phyloP scores from a whole-genome alignment of 2,888 invertebrate genomes.

The Sinohyriopsis cumingii region DNA sequence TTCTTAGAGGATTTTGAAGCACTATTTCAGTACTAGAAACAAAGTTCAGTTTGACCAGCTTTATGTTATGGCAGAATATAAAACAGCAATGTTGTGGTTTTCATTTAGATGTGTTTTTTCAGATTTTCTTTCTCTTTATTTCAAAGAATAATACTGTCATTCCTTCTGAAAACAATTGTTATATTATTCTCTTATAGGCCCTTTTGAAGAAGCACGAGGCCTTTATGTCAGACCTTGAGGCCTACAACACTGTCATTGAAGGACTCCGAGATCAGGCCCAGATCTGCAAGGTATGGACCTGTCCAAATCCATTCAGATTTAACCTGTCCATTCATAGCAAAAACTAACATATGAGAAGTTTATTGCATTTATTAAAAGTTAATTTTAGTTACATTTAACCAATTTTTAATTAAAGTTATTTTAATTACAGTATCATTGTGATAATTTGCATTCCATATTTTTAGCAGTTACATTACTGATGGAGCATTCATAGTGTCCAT shows the following conservation, averaged over 20 bases:
- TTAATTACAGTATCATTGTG: too few relatives aligned
- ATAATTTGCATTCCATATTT: too few relatives aligned
- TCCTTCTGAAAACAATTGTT: not conserved
- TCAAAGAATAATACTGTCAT: not conserved
- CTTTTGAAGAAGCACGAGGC: slow-evolving; percentile 98
- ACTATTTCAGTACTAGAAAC: too few relatives aligned
- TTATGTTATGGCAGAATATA: too few relatives aligned
- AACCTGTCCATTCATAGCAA: too few relatives aligned
- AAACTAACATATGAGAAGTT: not conserved
- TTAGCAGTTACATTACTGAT: too few relatives aligned
- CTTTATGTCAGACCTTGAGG: slow-evolving; percentile 95
- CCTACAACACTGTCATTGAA: slow-evolving; percentile 94
- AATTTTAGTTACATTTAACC: too few relatives aligned
- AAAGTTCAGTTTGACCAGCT: too few relatives aligned
- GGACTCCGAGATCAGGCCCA: slow-evolving; percentile 92
- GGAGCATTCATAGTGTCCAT: too few relatives aligned
- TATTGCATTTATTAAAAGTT: too few relatives aligned
- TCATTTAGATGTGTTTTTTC: not conserved
- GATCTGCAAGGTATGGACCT: slow-evolving; percentile 81
- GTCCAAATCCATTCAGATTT: not conserved
- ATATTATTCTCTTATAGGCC: slow-evolving; percentile 74
- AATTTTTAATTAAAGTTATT: too few relatives aligned
- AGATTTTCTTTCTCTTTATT: not conserved
- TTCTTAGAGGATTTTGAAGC: too few relatives aligned
- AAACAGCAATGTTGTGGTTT: not conserved